Conservation (phyloP, 1,140 invertebrate genomes). For the Heliconius melpomene region DNA sequence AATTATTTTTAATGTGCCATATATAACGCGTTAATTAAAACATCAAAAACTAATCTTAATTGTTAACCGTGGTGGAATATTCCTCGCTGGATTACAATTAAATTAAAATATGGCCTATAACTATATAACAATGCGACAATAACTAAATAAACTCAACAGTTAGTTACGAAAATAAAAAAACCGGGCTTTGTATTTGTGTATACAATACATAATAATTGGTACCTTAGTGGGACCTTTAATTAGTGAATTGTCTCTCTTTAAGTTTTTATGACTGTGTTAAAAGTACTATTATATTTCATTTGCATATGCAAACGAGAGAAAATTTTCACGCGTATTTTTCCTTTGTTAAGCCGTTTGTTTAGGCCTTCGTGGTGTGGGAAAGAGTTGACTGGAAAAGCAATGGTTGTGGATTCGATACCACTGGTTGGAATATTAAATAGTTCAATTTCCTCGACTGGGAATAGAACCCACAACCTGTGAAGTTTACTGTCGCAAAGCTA, state of each 20-base stretch:
- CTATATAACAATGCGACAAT: background rate
- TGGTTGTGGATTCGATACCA: no score
- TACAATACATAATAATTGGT: background rate
- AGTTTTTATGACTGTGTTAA: background rate
- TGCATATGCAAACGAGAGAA: no score
- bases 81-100: background rate
- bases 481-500: no score
- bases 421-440: no score
- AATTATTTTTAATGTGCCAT: background rate
- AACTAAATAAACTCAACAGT: background rate
- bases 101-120: background rate
- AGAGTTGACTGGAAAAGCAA: no score
- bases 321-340: no score
- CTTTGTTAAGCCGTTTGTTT: no score
- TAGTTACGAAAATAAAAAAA: background rate
- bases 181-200: background rate
- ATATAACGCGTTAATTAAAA: background rate
- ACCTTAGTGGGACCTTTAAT: background rate
- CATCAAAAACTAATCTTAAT: background rate
- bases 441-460: no score
- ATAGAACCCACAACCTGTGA: no score
- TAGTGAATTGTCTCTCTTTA: background rate
- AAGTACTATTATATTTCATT: background rate
- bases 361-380: no score
- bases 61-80: background rate